Evolutionary conservation across 2,113 vertebrate species (phyloP), one percentile per base, ranked within the genome.

Genomic region (Ranitomeya variabilis): DNA sequence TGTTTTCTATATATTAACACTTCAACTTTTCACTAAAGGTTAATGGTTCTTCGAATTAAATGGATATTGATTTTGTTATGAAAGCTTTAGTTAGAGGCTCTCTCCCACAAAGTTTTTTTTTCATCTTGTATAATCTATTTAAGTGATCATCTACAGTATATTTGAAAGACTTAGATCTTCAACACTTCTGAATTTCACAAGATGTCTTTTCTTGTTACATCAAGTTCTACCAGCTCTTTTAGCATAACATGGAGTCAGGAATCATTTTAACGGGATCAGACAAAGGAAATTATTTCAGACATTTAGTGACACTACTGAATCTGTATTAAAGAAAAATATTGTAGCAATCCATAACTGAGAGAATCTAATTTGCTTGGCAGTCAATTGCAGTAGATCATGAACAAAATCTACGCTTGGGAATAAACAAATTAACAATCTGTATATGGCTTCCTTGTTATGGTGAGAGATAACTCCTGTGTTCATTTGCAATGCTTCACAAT

Each of bases 241-340:
- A 51, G 71, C 71, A 74, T 74, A 2, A 51, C 5, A 4, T 19
- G 26, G 15, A 18, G 37, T 18, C 16, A 51, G 31, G 71, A 74
- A 74, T 51, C 73, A 76, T 76, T 76, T 76, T 52, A 76, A 76
- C 73, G 52, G 73, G 73, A 76, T 76, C 15, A 76, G 45, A 21
- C 52, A 76, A 76, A 76, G 73, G 19, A 52, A 74, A 74, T 74
- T 74, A 45, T 74, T 45, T 74, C 71, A 37, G 71, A 74, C 71
- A 74, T 74, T 74, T 74, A 74, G 71, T 74, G 71, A 45, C 31
- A 45, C 31, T 74, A 8, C 15, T 74, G 71, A 26, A 74, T 74
- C 31, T 45, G 31, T 18, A 74, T 74, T 16, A 74, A 74, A 74
- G 71, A 73, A 74, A 74, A 37, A 74, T 74, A 45, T 9, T 74